These are phyloP conservation scores for Ceratotherium simum DNA, from an alignment of 2,113 vertebrate species.

Conservation along the genomic window DNA sequence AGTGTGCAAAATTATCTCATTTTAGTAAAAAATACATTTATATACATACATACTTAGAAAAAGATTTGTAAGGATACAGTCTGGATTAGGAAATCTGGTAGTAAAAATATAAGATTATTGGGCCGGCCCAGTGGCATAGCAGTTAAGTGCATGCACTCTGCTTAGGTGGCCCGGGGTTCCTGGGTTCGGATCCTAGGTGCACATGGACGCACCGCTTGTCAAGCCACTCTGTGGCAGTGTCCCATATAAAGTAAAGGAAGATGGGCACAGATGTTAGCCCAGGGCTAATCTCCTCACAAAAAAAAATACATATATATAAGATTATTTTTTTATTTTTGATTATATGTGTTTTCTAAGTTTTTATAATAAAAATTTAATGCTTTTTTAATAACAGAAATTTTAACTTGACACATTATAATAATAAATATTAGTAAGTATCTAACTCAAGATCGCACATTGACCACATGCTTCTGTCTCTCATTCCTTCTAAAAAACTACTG, in stretches of 20 bases:
- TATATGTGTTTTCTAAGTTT: background rate
- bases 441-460: background rate
- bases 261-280: no score
- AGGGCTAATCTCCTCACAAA: no score
- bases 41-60: background rate
- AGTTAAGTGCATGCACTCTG: no score
- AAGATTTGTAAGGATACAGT: background rate
- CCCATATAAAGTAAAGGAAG: no score
- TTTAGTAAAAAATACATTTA: background rate
- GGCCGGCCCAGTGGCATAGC: no score
- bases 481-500: background rate
- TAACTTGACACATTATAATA: background rate
- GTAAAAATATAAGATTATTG: background rate
- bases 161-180: no score
- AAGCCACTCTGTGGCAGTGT: no score
- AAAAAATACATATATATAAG: background rate
- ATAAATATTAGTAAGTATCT: background rate
- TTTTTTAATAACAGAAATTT: background rate
- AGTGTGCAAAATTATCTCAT: background rate
- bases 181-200: no score
- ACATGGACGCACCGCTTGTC: no score
- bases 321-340: constrained; percentile 29
- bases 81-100: background rate
- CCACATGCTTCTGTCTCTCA: background rate
- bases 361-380: background rate